Evolutionary conservation across 2,797 vertebrate genomes (phyloP).

Genomic region (Pteronotus mesoamericanus): DNA sequence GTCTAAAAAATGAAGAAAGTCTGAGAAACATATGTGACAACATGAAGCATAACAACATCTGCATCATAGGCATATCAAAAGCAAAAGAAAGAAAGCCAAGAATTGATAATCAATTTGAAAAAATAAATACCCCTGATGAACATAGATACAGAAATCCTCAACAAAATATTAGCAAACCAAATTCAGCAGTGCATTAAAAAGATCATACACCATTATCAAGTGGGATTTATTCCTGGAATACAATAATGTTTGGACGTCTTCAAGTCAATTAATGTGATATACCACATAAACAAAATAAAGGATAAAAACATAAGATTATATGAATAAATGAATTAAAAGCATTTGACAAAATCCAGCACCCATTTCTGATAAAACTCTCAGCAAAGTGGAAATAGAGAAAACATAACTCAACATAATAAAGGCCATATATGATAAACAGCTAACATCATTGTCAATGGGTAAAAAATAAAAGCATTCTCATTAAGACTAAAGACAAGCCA

Average conservation of each 20-base stretch:
- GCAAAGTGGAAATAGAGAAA: too few relatives aligned
- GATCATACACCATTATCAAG: background rate
- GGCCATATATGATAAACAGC: too few relatives aligned
- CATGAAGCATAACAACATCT: background rate
- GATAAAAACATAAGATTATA: background rate
- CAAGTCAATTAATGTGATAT: background rate
- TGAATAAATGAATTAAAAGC: background rate
- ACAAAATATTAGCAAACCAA: too few relatives aligned
- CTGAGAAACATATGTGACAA: background rate
- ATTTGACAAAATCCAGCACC: background rate
- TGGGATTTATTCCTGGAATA: background rate
- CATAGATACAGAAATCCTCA: too few relatives aligned
- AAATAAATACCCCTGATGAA: background rate
- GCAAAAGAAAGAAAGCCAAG: background rate
- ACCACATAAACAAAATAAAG: background rate
- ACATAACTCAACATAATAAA: too few relatives aligned
- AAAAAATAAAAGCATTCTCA: too few relatives aligned
- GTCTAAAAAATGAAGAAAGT: background rate
- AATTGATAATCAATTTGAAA: background rate
- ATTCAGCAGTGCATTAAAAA: background rate
- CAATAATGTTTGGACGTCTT: background rate
- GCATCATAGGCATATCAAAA: background rate
- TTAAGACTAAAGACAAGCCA: too few relatives aligned
- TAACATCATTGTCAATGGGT: too few relatives aligned
- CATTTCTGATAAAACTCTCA: too few relatives aligned